Evolutionary conservation across 2,888 invertebrate species (phyloP).

Genomic region (Cryptus viduatorius): DNA sequence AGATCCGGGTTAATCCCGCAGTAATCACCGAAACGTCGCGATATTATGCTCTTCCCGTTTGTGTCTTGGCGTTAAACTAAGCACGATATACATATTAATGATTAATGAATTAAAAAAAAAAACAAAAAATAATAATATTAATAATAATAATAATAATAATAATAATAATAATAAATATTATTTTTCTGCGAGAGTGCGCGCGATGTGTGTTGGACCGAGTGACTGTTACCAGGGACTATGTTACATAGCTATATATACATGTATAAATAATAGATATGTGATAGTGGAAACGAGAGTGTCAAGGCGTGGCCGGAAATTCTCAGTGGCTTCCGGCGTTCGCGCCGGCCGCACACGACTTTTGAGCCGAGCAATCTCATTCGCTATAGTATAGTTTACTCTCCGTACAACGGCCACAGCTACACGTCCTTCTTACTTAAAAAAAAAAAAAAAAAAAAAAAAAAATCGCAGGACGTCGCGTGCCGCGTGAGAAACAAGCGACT

Average conservation of each 20-base stretch:
- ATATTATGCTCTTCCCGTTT: constrained; percentile 79
- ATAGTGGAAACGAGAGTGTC: constrained; percentile 50
- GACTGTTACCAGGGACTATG: constrained; percentile 58
- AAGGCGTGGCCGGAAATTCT: constrained; percentile 62
- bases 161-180: constrained; percentile 61
- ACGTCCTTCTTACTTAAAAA: constrained; percentile 31
- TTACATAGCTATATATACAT: constrained; percentile 37
- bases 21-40: constrained; percentile 73
- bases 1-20: constrained; percentile 57
- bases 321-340: constrained; percentile 47
- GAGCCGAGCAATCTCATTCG: constrained; percentile 55
- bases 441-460: neutral
- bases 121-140: constrained; percentile 53
- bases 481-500: constrained; percentile 28
- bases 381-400: constrained; percentile 38
- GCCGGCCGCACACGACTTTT: constrained; percentile 58
- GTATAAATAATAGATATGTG: constrained; percentile 53
- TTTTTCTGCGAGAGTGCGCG: constrained; percentile 69
- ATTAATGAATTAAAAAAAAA: constrained; percentile 60
- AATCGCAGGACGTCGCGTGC: constrained; percentile 42
- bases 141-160: constrained; percentile 59
- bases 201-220: constrained; percentile 27
- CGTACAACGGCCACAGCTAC: constrained; percentile 41
- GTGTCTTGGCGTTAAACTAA: constrained; percentile 78
- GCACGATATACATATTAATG: constrained; percentile 71